phyloP scores from a whole-genome alignment of 1,140 invertebrate species.

The Pseudoatta argentina region DNA sequence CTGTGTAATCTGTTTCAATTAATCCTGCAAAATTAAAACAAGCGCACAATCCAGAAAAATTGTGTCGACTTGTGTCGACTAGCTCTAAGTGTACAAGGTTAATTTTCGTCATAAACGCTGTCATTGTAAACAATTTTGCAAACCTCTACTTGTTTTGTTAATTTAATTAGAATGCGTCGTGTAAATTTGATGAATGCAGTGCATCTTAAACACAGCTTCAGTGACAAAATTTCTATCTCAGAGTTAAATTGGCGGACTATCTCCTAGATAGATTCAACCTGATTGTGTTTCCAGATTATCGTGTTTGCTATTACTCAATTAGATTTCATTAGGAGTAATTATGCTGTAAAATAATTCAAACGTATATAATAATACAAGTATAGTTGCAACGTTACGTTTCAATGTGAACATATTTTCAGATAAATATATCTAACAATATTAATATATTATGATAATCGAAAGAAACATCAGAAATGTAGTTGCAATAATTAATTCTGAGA shows the following conservation, averaged over 20 bases:
- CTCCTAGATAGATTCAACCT: not conserved
- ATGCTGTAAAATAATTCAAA: not conserved
- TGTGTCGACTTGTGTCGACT: too few species aligned
- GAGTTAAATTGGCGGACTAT: not conserved
- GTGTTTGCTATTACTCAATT: not conserved
- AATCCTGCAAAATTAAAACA: not conserved
- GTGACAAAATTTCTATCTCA: constrained; percentile 11
- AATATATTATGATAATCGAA: not conserved
- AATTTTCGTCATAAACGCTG: not conserved
- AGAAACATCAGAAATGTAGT: not conserved
- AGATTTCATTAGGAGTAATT: constrained; percentile 5
- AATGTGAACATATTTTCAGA: not conserved
- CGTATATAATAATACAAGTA: not conserved
- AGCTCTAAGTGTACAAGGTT: too few species aligned
- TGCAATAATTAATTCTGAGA: constrained; percentile 30
- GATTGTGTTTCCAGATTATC: not conserved
- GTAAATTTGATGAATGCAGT: not conserved
- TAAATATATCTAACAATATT: constrained; percentile 9
- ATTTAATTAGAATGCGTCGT: not conserved
- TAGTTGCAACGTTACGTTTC: not conserved
- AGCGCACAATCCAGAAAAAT: not conserved
- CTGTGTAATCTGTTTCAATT: not conserved
- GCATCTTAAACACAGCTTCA: not conserved
- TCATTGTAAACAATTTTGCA: not conserved
- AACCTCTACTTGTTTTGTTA: not conserved